A percentile compares a stretch with the other conserved stretches of the same genome.
Evolutionary conservation across 2,113 vertebrate genomes (phyloP).

Genomic region (Sturnira hondurensis): DNA sequence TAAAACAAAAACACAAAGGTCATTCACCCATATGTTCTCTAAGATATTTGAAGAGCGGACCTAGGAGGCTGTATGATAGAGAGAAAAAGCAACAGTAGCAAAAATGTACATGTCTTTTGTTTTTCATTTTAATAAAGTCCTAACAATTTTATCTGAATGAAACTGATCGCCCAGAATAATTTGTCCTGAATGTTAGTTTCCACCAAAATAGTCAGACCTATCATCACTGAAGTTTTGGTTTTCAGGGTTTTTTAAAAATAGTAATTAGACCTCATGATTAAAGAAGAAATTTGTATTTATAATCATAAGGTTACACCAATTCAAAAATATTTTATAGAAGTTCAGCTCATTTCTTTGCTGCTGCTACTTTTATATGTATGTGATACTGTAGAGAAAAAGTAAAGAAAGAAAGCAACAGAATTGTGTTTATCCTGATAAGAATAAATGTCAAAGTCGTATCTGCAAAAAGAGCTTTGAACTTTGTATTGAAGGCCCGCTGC

Average conservation of each 20-base stretch:
- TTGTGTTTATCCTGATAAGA: constrained; percentile 74
- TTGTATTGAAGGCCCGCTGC: constrained; percentile 66
- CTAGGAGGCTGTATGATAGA: background rate
- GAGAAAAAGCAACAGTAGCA: background rate
- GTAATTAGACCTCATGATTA: constrained; percentile 44
- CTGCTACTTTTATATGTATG: constrained; percentile 26
- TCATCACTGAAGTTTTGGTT: background rate
- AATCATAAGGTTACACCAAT: constrained; percentile 35
- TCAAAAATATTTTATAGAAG: constrained; percentile 70
- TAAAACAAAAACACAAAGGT: background rate
- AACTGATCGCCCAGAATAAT: background rate
- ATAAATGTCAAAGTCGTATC: constrained; percentile 77
- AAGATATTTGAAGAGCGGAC: background rate
- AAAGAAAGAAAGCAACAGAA: constrained; percentile 51
- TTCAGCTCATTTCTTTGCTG: constrained; percentile 55
- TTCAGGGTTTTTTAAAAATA: background rate
- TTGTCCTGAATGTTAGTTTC: background rate
- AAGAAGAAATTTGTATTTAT: constrained; percentile 50
- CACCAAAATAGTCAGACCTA: background rate
- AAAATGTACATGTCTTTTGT: background rate
- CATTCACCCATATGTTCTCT: background rate
- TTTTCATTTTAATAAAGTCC: background rate
- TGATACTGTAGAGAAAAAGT: constrained; percentile 37
- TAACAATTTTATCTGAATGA: background rate
- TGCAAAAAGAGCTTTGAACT: constrained; percentile 59